These are phyloP conservation scores for Mohoua ochrocephala DNA, from an alignment of 2,113 vertebrate species.

Conservation along the genomic window DNA sequence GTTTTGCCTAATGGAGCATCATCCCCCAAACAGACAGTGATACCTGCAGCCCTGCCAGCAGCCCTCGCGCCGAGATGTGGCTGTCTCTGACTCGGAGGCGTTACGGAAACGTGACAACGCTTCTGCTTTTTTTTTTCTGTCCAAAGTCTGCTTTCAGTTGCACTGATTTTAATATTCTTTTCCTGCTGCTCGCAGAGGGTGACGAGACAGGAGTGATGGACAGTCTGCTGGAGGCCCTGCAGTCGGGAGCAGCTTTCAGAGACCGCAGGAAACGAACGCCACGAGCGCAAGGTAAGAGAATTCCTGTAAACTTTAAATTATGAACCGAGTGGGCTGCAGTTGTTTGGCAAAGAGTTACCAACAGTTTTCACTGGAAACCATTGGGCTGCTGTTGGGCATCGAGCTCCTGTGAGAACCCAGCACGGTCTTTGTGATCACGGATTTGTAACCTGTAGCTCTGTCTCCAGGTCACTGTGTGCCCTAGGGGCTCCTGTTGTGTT, in stretches of 20 bases:
- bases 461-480: background rate
- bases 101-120: conserved; percentile 20
- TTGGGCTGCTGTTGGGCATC: background rate
- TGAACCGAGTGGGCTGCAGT: accelerated
- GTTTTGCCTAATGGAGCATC: conserved; percentile 51
- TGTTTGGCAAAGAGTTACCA: background rate
- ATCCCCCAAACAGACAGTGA: conserved; percentile 27
- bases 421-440: background rate
- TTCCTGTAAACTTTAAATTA: accelerated
- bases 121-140: background rate
- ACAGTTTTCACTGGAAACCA: background rate
- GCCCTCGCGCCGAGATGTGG: background rate
- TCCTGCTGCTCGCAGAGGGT: conserved; percentile 80
- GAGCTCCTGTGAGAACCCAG: background rate
- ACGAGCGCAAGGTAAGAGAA: conserved; percentile 72
- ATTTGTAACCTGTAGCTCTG: background rate
- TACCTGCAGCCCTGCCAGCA: conserved; percentile 27
- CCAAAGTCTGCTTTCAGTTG: conserved; percentile 22
- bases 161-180: conserved; percentile 39
- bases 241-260: conserved; percentile 96
- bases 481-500: background rate
- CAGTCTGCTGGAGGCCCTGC: conserved; percentile 93
- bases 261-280: conserved; percentile 93
- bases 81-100: background rate
- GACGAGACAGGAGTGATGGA: conserved; percentile 99